These are phyloP conservation scores for Cyclura pinguis DNA, from an alignment of 2,797 vertebrate species.

Conservation along the genomic window DNA sequence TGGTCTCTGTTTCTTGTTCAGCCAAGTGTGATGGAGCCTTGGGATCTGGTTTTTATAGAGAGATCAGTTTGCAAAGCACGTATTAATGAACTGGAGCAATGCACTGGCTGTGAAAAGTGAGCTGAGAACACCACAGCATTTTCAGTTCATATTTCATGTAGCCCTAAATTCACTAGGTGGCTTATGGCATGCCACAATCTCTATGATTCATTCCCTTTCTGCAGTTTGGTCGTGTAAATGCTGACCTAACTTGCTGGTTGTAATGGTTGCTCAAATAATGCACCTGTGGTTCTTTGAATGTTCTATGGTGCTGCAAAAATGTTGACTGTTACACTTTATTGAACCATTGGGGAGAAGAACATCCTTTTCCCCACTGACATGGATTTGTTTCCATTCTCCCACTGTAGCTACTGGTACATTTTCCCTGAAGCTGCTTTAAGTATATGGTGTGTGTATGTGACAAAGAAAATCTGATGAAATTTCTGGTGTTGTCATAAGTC, in stretches of 20 bases:
- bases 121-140: neutral
- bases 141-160: neutral
- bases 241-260: neutral
- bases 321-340: neutral
- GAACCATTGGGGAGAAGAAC: neutral
- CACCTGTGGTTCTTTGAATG: neutral
- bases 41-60: neutral
- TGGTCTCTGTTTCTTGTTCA: neutral
- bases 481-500: too few relatives aligned
- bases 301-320: neutral
- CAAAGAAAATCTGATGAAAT: too few relatives aligned
- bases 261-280: neutral
- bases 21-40: too few relatives aligned
- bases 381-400: conserved; percentile 16
- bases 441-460: too few relatives aligned
- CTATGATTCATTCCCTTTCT: neutral
- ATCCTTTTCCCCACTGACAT: neutral
- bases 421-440: neutral
- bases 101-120: neutral
- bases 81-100: neutral
- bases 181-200: neutral
- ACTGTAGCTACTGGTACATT: neutral
- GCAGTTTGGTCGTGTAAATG: neutral
- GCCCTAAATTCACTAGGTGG: neutral
- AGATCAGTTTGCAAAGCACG: neutral